Base-by-base conservation (phyloP, 2,888 invertebrate species). In the Ectemnius lituratus region DNA sequence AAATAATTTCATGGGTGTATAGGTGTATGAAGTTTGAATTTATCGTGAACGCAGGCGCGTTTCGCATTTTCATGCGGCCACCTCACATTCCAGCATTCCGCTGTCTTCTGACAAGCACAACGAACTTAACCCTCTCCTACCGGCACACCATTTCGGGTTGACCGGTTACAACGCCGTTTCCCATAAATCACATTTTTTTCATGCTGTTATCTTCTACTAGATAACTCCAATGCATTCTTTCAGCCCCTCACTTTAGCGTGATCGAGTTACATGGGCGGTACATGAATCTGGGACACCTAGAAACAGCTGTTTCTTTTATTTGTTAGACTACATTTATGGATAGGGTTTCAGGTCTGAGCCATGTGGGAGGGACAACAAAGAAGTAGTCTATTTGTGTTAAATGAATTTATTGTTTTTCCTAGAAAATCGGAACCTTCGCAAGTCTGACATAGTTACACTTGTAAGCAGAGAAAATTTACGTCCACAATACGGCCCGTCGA, bases 11-110 rank as follows among this genome's bases (percentile, higher is more conserved):
- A 37, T 37, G 37, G 37, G 5, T 6, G 37, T 37, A 37, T 37
- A 37, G 5, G 11, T 11, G 37, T 11, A 37, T 37, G 37, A 11
- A 37, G 37, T 37, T 37, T 37, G 52, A 52, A 52, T 52, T 52
- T 37, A 37, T 37, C 37, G 37, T 37, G 37, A 37, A 37, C 8
- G n/a, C 52, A 52, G n/a, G 52, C 73, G 59, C 57, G 70, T 79
- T 76, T 73, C 79, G 67, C 67, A 76, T 79, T 79, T 75, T 72
- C 62, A 67, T 79, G 67, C 52, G 52, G 52, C 16, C 52, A 52
- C 52, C 52, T 16, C 52, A 13, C 0, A 63, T 79, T 79, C 79
- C 79, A 18, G 13, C 69, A 70, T 79, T 75, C 73, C 68, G n/a
- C 63, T 63, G 18, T 49, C n/a, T 62, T 62, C 49, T 13, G 57